These are phyloP conservation scores for Cyclophora albipunctata DNA, from an alignment of 2,888 invertebrate genomes.

Conservation along the genomic window DNA sequence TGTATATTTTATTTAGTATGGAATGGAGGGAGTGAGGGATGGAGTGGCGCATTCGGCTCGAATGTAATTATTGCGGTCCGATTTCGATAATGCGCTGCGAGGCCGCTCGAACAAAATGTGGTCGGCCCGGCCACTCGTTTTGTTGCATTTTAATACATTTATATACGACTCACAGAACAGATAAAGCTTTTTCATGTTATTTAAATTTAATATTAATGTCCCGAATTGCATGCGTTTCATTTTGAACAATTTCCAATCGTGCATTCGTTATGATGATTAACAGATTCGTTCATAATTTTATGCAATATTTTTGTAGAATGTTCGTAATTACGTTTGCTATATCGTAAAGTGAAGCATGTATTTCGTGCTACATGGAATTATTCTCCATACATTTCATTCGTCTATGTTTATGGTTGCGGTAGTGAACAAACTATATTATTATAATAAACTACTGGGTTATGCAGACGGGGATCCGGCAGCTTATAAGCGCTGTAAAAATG, in stretches of 20 bases:
- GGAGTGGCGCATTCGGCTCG: conserved; percentile 57
- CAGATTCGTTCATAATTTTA: too few species aligned
- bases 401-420: too few species aligned
- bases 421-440: too few species aligned
- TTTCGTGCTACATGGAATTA: too few species aligned
- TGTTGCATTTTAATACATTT: conserved; percentile 68
- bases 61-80: conserved; percentile 72
- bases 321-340: too few species aligned
- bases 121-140: conserved; percentile 55
- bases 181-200: conserved; percentile 57
- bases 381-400: too few species aligned
- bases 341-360: too few species aligned
- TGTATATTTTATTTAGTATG: conserved; percentile 52
- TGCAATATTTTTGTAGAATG: too few species aligned
- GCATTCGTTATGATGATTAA: neutral
- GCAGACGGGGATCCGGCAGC: conserved; percentile 39
- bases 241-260: conserved; percentile 8
- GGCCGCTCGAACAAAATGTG: conserved; percentile 60
- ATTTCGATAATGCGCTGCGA: conserved; percentile 69
- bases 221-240: conserved; percentile 21
- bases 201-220: conserved; percentile 35
- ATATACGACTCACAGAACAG: conserved; percentile 53
- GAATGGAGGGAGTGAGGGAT: conserved; percentile 60
- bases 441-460: too few species aligned
- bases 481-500: conserved; percentile 67